These are phyloP conservation scores for Clupea harengus DNA, from an alignment of 2,113 vertebrate genomes.

Conservation along the genomic window DNA sequence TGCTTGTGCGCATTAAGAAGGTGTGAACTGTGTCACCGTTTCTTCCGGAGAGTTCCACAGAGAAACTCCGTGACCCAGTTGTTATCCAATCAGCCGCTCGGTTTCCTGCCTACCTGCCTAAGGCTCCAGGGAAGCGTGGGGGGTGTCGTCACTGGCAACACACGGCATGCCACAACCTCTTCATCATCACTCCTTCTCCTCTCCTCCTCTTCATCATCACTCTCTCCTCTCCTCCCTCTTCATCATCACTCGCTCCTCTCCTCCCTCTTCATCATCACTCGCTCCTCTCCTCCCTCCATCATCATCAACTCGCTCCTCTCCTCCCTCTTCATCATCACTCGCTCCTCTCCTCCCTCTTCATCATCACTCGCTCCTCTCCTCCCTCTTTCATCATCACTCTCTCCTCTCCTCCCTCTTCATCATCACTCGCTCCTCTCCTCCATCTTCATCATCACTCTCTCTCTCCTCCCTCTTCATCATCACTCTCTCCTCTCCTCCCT, in stretches of 20 bases:
- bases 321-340: too few species aligned
- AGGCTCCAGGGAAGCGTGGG: background rate
- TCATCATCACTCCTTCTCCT: too few species aligned
- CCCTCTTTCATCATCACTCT: background rate
- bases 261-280: too few species aligned
- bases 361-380: too few species aligned
- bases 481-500: background rate
- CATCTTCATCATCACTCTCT: background rate
- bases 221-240: too few species aligned
- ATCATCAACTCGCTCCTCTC: too few species aligned
- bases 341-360: too few species aligned
- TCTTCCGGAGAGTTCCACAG: background rate
- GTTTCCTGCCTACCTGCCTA: too few species aligned
- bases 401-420: background rate
- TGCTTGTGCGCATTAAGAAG: background rate
- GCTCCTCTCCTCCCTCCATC: too few species aligned
- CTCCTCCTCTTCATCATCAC: too few species aligned
- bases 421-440: background rate
- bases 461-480: background rate
- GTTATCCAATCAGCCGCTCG: background rate
- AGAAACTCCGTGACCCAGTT: background rate
- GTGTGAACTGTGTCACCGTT: background rate
- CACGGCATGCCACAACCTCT: too few species aligned
- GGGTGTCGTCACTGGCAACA: background rate
- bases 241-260: background rate